phyloP scores from a whole-genome alignment of 2,113 vertebrate genomes.

The Lynx canadensis region DNA sequence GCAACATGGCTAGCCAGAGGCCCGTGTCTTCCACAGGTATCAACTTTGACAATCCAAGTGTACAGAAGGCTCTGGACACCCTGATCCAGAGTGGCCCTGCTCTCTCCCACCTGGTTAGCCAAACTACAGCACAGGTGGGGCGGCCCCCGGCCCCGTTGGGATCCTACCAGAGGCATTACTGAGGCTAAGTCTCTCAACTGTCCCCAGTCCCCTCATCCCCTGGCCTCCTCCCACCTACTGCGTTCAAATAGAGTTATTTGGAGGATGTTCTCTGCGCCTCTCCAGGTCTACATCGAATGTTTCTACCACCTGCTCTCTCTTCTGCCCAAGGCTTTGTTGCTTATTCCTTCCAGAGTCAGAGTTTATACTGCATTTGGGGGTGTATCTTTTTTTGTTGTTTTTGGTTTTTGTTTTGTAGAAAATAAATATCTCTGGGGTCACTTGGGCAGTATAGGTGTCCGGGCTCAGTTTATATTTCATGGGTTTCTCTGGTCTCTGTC shows the following conservation, averaged over 20 bases:
- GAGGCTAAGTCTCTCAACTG: constrained; percentile 67
- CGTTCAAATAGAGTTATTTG: constrained; percentile 77
- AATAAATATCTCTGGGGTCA: constrained; percentile 65
- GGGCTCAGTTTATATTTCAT: constrained; percentile 38
- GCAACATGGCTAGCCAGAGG: constrained; percentile 85
- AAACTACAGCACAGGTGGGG: constrained; percentile 85
- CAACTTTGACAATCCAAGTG: constrained; percentile 98
- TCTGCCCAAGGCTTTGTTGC: constrained; percentile 58
- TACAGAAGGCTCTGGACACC: constrained; percentile 98
- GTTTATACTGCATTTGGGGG: constrained; percentile 68
- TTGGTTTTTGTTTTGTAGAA: constrained; percentile 37
- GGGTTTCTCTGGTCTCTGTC: constrained; percentile 24
- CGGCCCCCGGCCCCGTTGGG: constrained; percentile 87
- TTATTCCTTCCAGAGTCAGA: constrained; percentile 71
- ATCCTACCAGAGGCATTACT: constrained; percentile 95
- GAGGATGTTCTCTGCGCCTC: constrained; percentile 64
- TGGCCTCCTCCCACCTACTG: constrained; percentile 72
- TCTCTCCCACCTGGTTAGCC: constrained; percentile 93
- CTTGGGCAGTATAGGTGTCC: constrained; percentile 39
- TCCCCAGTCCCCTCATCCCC: neutral
- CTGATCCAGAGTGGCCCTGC: constrained; percentile 97
- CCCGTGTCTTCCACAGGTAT: constrained; percentile 88
- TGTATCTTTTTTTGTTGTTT: constrained; percentile 58
- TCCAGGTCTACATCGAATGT: constrained; percentile 60
- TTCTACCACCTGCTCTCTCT: constrained; percentile 57